Percentiles rank a stretch among this genome's conserved stretches.
phyloP scores from a whole-genome alignment of 2,888 invertebrate genomes.

The Pollenia amentaria region DNA sequence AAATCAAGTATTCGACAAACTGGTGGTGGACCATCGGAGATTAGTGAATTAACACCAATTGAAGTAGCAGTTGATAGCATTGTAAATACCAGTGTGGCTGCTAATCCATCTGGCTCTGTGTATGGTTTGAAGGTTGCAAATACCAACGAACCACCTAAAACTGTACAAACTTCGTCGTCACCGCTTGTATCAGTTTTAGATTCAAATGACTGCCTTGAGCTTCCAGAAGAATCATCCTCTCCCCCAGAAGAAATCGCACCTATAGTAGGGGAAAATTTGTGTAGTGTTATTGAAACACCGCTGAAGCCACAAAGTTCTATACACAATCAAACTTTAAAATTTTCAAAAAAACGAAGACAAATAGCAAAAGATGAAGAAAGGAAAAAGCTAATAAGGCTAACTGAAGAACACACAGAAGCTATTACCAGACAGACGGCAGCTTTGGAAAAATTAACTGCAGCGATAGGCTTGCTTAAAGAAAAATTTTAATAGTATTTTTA shows the following conservation, averaged over 20 bases:
- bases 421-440: background rate
- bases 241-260: background rate
- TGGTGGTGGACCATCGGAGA: no score
- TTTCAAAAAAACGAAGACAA: background rate
- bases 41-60: background rate
- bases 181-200: background rate
- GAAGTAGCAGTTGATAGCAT: constrained; percentile 6
- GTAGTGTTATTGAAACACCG: background rate
- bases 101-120: background rate
- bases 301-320: background rate
- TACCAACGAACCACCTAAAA: background rate
- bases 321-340: background rate
- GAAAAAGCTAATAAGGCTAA: constrained; percentile 1
- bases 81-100: background rate
- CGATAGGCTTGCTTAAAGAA: constrained; percentile 9
- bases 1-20: no score
- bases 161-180: background rate
- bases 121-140: background rate
- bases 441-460: constrained; percentile 11
- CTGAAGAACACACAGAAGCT: constrained; percentile 8
- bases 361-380: background rate
- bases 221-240: background rate
- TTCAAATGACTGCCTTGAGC: background rate
- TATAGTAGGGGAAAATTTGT: background rate
- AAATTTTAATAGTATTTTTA: background rate